phyloP scores from a whole-genome alignment of 2,888 invertebrate genomes.

The Priocnemis perturbator region DNA sequence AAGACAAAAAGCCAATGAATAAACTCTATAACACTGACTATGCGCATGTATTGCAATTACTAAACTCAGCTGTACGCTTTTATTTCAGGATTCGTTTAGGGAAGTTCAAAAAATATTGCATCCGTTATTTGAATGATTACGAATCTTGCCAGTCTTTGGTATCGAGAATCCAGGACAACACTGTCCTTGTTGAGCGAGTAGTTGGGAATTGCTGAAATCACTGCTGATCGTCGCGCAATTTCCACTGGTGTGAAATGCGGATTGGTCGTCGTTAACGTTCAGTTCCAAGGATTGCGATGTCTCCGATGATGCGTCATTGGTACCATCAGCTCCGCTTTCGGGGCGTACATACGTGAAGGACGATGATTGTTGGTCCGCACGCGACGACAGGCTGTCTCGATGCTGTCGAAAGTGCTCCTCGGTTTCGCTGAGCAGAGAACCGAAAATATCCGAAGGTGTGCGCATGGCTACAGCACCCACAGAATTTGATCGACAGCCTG shows the following conservation, averaged over 20 bases:
- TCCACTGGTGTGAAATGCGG: background rate
- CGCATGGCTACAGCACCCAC: conserved; percentile 77
- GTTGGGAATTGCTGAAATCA: conserved; percentile 58
- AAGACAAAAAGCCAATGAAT: too few relatives aligned
- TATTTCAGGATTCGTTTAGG: too few relatives aligned
- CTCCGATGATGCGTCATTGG: conserved; percentile 47
- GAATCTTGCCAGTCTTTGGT: conserved; percentile 69
- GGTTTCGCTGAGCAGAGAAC: conserved; percentile 78
- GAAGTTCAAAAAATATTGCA: conserved; percentile 72
- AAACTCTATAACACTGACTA: too few relatives aligned
- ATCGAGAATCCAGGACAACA: conserved; percentile 77
- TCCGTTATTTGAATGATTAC: conserved; percentile 73
- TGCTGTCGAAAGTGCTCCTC: conserved; percentile 78
- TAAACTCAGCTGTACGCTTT: too few relatives aligned
- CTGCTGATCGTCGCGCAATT: conserved; percentile 20
- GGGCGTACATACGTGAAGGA: conserved; percentile 47
- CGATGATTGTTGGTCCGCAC: conserved; percentile 48
- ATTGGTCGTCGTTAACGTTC: background rate
- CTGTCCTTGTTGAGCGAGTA: conserved; percentile 71
- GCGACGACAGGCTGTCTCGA: conserved; percentile 75
- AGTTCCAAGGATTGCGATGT: conserved; percentile 41
- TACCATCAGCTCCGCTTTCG: conserved; percentile 47
- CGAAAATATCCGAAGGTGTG: conserved; percentile 77
- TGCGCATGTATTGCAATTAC: too few relatives aligned
- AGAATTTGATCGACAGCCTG: conserved; percentile 84